Conservation (phyloP, 92 coral and sea anemone genomes). For the Isaurus tuberculatus region DNA sequence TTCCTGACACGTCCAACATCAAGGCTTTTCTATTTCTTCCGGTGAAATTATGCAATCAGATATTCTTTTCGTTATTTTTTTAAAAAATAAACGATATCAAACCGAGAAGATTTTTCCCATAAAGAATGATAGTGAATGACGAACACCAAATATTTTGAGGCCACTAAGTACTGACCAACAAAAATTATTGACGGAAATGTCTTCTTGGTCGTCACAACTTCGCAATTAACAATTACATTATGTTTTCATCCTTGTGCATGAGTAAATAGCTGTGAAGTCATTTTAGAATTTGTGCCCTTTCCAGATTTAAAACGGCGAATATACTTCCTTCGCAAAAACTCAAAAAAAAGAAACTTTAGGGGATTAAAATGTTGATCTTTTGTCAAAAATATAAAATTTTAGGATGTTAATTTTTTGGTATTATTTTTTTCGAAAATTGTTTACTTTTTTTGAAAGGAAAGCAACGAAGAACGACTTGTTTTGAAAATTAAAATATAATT, state of each 20-base stretch:
- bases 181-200: neutral
- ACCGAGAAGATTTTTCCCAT: neutral
- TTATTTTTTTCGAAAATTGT: slow-evolving; percentile 19
- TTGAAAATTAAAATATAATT: slow-evolving; percentile 37
- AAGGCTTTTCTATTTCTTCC: neutral
- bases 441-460: neutral
- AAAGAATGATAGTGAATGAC: neutral
- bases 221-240: neutral
- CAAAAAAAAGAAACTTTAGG: neutral
- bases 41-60: neutral
- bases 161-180: neutral
- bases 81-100: neutral
- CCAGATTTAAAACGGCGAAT: neutral
- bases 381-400: neutral
- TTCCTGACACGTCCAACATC: neutral
- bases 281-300: too few relatives aligned
- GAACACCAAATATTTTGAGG: neutral
- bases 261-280: neutral
- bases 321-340: neutral
- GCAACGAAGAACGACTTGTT: slow-evolving; percentile 29
- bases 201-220: neutral
- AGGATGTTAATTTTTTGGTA: neutral
- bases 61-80: too few relatives aligned
- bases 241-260: neutral
- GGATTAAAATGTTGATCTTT: neutral